Conservation (phyloP, 2,113 vertebrate genomes). For the Neolamprologus modestus region DNA sequence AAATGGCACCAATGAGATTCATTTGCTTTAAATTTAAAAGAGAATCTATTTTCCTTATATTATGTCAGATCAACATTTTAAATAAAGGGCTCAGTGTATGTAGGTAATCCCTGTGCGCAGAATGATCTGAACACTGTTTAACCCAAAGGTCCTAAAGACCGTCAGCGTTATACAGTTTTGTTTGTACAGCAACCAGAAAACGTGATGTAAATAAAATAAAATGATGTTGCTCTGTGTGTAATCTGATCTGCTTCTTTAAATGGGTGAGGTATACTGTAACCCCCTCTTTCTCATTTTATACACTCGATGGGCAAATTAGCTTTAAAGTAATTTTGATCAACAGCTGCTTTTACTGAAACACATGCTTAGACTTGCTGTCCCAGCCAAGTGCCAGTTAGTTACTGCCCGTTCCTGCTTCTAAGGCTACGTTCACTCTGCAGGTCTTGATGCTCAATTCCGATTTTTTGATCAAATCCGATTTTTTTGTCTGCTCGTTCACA, state of each 20-base stretch:
- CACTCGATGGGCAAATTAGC: background rate
- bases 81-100: background rate
- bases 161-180: background rate
- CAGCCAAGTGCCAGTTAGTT: background rate
- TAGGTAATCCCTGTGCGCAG: fast-evolving
- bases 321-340: background rate
- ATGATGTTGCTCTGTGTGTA: background rate
- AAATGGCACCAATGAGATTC: background rate
- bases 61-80: background rate
- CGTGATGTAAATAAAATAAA: fast-evolving
- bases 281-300: background rate
- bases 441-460: no score
- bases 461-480: no score
- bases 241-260: background rate
- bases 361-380: background rate
- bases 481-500: no score
- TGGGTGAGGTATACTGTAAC: background rate
- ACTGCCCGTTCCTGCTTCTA: background rate
- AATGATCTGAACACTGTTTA: background rate
- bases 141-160: background rate
- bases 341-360: background rate
- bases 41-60: background rate
- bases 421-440: no score
- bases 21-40: background rate
- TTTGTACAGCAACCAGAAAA: background rate